These are phyloP conservation scores for Crotalus adamanteus DNA, from an alignment of 2,797 vertebrate species.

Conservation along the genomic window DNA sequence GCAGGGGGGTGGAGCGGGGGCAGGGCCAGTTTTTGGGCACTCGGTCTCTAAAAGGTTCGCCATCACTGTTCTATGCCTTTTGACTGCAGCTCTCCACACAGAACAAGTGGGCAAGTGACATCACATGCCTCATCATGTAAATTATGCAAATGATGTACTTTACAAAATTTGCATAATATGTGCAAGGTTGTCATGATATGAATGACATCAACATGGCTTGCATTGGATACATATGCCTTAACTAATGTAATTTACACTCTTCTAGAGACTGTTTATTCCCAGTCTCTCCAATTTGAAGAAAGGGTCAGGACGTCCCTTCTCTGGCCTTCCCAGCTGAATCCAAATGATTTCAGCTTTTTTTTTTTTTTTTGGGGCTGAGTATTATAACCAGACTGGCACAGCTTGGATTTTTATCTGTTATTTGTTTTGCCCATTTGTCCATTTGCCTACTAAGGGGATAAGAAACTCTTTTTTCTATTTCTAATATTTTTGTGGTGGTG, in stretches of 20 bases:
- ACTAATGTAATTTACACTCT: background rate
- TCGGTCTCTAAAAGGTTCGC: no score
- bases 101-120: background rate
- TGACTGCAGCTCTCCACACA: background rate
- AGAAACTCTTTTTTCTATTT: background rate
- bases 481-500: background rate
- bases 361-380: background rate
- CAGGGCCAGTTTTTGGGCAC: no score
- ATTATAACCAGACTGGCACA: background rate
- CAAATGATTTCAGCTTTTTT: background rate
- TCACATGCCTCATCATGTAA: background rate
- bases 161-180: background rate
- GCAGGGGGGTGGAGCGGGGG: no score
- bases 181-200: background rate
- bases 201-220: background rate
- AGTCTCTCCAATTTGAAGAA: background rate
- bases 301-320: background rate
- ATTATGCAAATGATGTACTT: background rate
- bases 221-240: background rate
- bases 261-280: background rate
- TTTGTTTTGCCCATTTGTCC: background rate
- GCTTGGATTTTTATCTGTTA: background rate
- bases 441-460: background rate
- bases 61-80: background rate
- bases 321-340: background rate